Base-by-base conservation (phyloP, 2,113 vertebrate species). In the Synodontis membranacea region DNA sequence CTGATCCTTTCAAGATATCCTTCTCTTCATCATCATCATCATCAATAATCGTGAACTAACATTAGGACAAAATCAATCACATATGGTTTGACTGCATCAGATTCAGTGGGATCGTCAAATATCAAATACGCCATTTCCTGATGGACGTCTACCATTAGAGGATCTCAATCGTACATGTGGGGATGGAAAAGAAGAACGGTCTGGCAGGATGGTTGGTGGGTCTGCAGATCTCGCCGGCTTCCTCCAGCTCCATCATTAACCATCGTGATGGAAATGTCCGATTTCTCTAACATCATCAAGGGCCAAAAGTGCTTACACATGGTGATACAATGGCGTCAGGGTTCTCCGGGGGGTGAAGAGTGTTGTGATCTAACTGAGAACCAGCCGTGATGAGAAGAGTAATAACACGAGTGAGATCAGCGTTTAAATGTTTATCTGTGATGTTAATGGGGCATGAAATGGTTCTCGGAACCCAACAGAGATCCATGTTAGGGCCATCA, bases 221-320 rank as follows among this genome's bases (percentile, higher is more conserved):
- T 56, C 2, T 56, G 54, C 19, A 23, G 54, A 28, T 9, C n/a
- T 5, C 10, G 60, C 44, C 39, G 12, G 23, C 70, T 58, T 81
- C 10, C 21, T n/a, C 5, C 31, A 12, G 25, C 54, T 72, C 44
- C 70, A 34, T n/a, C 58, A 62, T 62, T 28, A 62, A n/a, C 28
- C 58, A 62, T n/a, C 58, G n/a, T 62, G 58, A 28, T 62, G 28
- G 58, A 62, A 10, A 62, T 28, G 58, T 28, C 10, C n/a, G 28
- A 62, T 62, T n/a, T 11, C 58, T 15, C 28, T 8, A 62, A 62
- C 10, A 64, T 15, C 62, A 60, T 2, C 72, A 82, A 39, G 66
- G 58, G 54, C 52, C 64, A 52, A 52, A 44, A 88, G 37, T 76
- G 44, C 88, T 60, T 81, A 83, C 70, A 66, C 25, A 64, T 46